Evolutionary conservation across 1,140 invertebrate genomes (phyloP).

Genomic region (Drosophila ironensis): DNA sequence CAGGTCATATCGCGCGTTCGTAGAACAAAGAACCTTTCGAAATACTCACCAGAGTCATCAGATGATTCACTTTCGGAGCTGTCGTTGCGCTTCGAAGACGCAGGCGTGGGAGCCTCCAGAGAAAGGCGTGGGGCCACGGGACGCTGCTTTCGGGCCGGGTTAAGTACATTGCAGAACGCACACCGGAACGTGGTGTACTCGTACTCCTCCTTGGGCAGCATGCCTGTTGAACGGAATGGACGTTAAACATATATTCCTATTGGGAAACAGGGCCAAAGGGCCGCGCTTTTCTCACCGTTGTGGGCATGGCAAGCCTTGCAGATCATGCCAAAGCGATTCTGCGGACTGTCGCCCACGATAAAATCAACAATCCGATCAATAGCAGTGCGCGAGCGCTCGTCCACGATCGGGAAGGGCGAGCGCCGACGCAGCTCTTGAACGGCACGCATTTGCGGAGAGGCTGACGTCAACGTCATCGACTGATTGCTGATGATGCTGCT

Average conservation of each 20-base stretch:
- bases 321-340: constrained; percentile 96
- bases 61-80: constrained; percentile 67
- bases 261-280: not conserved
- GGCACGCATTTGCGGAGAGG: constrained; percentile 29
- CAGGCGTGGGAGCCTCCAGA: constrained; percentile 31
- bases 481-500: constrained; percentile 72
- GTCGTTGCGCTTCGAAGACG: constrained; percentile 26
- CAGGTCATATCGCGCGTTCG: too few relatives aligned
- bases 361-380: constrained; percentile 96
- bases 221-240: constrained; percentile 84
- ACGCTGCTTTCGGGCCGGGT: constrained; percentile 91
- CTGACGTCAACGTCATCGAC: constrained; percentile 23
- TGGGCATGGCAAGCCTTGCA: constrained; percentile 94
- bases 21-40: too few relatives aligned
- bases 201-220: constrained; percentile 98
- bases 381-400: constrained; percentile 84
- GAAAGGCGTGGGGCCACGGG: constrained; percentile 86
- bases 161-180: constrained; percentile 93
- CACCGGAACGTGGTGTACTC: constrained; percentile 95
- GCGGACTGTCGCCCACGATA: constrained; percentile 96
- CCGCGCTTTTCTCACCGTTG: constrained; percentile 91
- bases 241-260: not conserved
- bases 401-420: constrained; percentile 76
- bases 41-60: constrained; percentile 43
- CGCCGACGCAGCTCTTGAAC: constrained; percentile 72